Conservation (phyloP, 2,888 invertebrate species). For the Frankliniella fusca region DNA sequence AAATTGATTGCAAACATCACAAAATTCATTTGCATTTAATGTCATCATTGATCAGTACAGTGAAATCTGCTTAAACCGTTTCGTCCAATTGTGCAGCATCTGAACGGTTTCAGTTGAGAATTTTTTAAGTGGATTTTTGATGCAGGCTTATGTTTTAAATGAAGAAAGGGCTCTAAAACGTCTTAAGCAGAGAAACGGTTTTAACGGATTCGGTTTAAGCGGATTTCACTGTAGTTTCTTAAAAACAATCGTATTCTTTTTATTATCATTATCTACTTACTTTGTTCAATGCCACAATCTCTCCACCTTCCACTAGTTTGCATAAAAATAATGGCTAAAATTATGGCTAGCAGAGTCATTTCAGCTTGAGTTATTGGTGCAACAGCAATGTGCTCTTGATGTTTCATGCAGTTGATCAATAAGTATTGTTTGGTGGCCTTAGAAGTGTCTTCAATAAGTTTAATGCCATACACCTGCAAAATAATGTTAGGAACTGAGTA, state of each 20-base stretch:
- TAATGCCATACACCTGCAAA: not conserved
- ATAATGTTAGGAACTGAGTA: not conserved
- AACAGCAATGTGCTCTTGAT: not conserved
- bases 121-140: too few relatives aligned
- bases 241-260: not conserved
- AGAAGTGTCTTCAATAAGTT: not conserved
- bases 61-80: too few relatives aligned
- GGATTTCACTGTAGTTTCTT: too few relatives aligned
- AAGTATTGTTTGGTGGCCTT: not conserved
- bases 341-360: not conserved
- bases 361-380: not conserved
- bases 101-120: too few relatives aligned
- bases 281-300: not conserved
- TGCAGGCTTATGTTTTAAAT: too few relatives aligned
- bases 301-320: constrained; percentile 1
- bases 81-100: too few relatives aligned
- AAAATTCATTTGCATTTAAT: not conserved
- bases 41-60: not conserved
- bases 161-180: too few relatives aligned
- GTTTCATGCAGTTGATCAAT: not conserved
- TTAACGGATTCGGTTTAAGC: too few relatives aligned
- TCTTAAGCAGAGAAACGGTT: too few relatives aligned
- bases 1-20: not conserved
- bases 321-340: not conserved
- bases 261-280: not conserved